Percentiles rank a stretch among this genome's conserved stretches.
phyloP scores from a whole-genome alignment of 2,113 vertebrate genomes.

The Calyptomena viridis region DNA sequence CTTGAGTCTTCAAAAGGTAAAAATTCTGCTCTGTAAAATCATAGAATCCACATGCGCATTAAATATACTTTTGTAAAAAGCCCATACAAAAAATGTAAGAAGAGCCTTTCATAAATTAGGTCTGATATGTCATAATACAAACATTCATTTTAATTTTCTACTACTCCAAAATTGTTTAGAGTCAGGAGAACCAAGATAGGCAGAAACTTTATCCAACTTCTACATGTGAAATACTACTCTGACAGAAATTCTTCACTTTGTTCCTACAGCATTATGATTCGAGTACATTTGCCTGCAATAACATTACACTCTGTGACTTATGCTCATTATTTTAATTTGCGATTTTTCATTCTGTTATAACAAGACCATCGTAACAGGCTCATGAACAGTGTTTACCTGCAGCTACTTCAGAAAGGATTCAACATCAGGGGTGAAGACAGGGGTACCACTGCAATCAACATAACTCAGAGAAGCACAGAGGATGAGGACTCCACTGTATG shows the following conservation, averaged over 20 bases:
- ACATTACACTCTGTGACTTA: background rate
- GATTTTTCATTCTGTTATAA: background rate
- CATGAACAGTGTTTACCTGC: background rate
- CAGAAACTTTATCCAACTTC: background rate
- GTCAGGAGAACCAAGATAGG: background rate
- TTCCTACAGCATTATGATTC: background rate
- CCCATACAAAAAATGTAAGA: background rate
- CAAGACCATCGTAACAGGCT: background rate
- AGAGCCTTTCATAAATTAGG: background rate
- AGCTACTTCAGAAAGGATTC: background rate
- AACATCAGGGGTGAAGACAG: background rate
- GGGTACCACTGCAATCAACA: background rate
- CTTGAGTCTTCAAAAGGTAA: background rate
- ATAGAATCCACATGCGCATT: background rate
- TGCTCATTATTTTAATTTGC: background rate
- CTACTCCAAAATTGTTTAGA: background rate
- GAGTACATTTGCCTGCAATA: conserved; percentile 15
- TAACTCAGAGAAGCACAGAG: background rate
- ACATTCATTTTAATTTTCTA: background rate
- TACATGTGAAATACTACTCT: background rate
- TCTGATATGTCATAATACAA: background rate
- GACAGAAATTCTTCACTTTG: background rate
- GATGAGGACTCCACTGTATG: rapidly evolving
- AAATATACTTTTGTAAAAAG: background rate
- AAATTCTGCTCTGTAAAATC: background rate